phyloP scores from a whole-genome alignment of 2,888 invertebrate genomes.

The Synanthedon formicaeformis region DNA sequence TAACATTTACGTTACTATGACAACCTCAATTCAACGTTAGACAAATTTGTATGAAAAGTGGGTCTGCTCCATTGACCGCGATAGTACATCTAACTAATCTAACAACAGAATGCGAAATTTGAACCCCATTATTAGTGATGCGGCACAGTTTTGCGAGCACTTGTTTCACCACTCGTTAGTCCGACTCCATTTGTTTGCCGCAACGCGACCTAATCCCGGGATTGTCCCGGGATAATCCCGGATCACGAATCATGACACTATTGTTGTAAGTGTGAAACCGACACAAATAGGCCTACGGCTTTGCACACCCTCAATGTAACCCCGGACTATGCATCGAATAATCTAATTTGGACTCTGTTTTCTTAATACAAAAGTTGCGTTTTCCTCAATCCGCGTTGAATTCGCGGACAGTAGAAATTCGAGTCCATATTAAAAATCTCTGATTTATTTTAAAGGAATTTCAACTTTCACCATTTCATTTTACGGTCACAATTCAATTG shows the following conservation, averaged over 20 bases:
- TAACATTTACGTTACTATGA: no score
- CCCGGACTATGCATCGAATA: constrained; percentile 5
- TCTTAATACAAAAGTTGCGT: neutral
- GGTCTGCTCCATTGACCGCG: no score
- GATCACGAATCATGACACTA: constrained; percentile 71
- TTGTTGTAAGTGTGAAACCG: constrained; percentile 72
- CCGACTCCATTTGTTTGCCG: constrained; percentile 63
- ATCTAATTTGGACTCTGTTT: constrained; percentile 12
- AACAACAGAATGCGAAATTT: constrained; percentile 39
- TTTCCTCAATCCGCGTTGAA: constrained; percentile 5
- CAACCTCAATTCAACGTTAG: no score
- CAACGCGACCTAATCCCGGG: constrained; percentile 63
- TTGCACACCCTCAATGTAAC: constrained; percentile 26
- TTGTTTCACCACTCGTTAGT: constrained; percentile 48
- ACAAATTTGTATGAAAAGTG: no score
- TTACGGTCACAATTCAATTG: constrained; percentile 13
- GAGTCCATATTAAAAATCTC: constrained; percentile 24
- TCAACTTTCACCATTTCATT: accelerated
- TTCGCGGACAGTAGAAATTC: constrained; percentile 24
- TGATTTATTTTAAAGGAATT: constrained; percentile 1
- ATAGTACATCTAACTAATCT: neutral
- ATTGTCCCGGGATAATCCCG: constrained; percentile 61
- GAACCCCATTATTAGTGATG: constrained; percentile 45
- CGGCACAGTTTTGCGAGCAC: constrained; percentile 24
- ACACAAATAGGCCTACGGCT: constrained; percentile 65